These are phyloP conservation scores for Turritopsis dohrnii DNA, from an alignment of 30 jellyfish, hydroid and myxozoan genomes.

Conservation along the genomic window DNA sequence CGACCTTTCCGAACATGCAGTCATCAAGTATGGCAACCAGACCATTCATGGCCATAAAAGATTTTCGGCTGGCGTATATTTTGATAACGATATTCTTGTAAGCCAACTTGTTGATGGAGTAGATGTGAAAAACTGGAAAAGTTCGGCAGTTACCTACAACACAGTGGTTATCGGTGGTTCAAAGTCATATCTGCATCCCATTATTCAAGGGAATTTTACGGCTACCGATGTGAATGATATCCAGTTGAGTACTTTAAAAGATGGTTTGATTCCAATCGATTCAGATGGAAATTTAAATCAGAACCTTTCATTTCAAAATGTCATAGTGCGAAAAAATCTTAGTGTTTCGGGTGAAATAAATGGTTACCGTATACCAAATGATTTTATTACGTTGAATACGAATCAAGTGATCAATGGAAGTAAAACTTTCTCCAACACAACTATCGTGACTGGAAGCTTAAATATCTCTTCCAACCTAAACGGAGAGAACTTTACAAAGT, in stretches of 20 bases:
- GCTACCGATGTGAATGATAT: conserved; percentile 26
- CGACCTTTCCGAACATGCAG: conserved; percentile 58
- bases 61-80: neutral
- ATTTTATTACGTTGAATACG: conserved; percentile 50
- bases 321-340: conserved; percentile 28
- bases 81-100: conserved; percentile 27
- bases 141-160: conserved; percentile 19
- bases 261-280: conserved; percentile 5
- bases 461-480: conserved; percentile 26
- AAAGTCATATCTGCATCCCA: conserved; percentile 27
- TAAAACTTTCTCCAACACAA: conserved; percentile 40
- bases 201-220: conserved; percentile 21
- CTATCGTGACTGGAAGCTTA: conserved; percentile 28
- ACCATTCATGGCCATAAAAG: conserved; percentile 58
- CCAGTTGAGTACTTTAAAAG: neutral
- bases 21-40: conserved; percentile 49
- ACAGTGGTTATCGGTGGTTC: conserved; percentile 36
- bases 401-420: conserved; percentile 56
- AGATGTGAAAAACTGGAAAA: conserved; percentile 36
- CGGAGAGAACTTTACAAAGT: conserved; percentile 46
- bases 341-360: conserved; percentile 31
- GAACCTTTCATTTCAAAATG: conserved; percentile 34
- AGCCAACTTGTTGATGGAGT: conserved; percentile 76
- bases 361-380: conserved; percentile 54
- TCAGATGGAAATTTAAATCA: conserved; percentile 22